Base-by-base conservation (phyloP, 2,888 invertebrate genomes). In the Scaeva pyrastri region DNA sequence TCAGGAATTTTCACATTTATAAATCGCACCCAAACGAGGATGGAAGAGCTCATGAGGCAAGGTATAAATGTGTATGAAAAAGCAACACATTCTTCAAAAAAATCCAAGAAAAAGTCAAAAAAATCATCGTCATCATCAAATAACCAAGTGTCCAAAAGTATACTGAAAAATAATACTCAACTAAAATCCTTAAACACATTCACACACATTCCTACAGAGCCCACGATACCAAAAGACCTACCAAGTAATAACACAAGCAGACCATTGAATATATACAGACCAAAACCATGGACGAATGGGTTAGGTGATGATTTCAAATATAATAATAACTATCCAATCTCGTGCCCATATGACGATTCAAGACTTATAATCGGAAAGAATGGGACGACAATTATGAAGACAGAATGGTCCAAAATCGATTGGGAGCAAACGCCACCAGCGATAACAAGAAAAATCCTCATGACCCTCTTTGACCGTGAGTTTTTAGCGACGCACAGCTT, bases 401-500 rank as follows among this genome's bases (percentile, higher is more conserved):
- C 80, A 19, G 86, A 93, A 1, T 90, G 93, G 39, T 90, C 92
- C 26, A 91, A 92, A 41, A 93, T 95, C 8, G 93, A 94, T 88
- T 95, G 94, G 94, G 50, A 71, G 0, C 87, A 93, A 0, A 91
- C 93, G 0, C 93, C 94, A 64, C 92, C 94, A 0, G 90, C 92
- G 0, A 94, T 94, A 2, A 95, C 95, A 0, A 92, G 95, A 70
- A 94, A 94, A 89, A 89, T 95, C 39, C 89, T 95, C 21, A 93
- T 93, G 89, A 93, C 93, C 3, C 89, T 94, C 16, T 95, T 95
- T 89, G 93, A 94, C 23, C 93, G 94, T 48, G 93, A 93, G 50
- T 92, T 93, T 0, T 89, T 95, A 62, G 94, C 94, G 0, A 94
- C 94, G 1, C 94, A 95, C 88, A 94, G 94, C 0, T 90, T 95